Percentiles rank a stretch among this genome's conserved stretches.
Evolutionary conservation across 2,113 vertebrate species (phyloP).

Genomic region (Hirundichthys speculiger): DNA sequence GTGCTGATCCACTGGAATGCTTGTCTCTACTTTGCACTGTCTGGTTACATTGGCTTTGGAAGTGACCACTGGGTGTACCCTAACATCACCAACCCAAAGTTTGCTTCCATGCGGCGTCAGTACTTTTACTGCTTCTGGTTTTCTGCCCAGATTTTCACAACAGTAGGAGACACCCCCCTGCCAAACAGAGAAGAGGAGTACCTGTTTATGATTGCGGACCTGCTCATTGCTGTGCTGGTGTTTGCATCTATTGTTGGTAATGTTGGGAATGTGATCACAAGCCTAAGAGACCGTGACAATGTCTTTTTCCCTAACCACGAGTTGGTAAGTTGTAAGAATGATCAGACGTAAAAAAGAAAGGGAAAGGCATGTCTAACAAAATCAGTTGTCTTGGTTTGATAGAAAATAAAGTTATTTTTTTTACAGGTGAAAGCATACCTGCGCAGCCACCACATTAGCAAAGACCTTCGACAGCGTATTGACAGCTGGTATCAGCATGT

Average conservation of each 20-base stretch:
- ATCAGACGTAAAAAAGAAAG: not conserved
- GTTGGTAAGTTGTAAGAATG: slow-evolving; percentile 68
- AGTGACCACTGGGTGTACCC: slow-evolving; percentile 90
- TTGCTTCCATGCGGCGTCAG: slow-evolving; percentile 77
- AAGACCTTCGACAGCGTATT: slow-evolving; percentile 79
- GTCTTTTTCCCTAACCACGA: slow-evolving; percentile 88
- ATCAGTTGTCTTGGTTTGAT: not conserved
- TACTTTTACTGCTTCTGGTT: slow-evolving; percentile 95
- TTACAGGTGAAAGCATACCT: slow-evolving; percentile 82
- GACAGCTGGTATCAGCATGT: slow-evolving; percentile 91
- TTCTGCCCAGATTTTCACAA: slow-evolving; percentile 89
- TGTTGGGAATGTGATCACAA: slow-evolving; percentile 86
- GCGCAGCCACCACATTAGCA: slow-evolving; percentile 72
- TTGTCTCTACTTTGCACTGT: slow-evolving; percentile 91
- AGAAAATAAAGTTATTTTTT: not conserved
- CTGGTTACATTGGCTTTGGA: slow-evolving; percentile 85
- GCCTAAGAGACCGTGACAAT: slow-evolving; percentile 79
- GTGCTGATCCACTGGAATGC: slow-evolving; percentile 91
- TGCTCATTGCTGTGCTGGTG: slow-evolving; percentile 91
- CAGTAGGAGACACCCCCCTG: slow-evolving; percentile 84
- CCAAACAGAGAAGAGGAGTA: slow-evolving; percentile 84
- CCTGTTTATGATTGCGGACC: slow-evolving; percentile 87
- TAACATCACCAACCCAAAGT: slow-evolving; percentile 74
- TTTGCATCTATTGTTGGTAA: slow-evolving; percentile 92
- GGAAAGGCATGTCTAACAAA: no score